phyloP scores from a whole-genome alignment of 1,140 invertebrate species.

The Pogonomyrmex barbatus region DNA sequence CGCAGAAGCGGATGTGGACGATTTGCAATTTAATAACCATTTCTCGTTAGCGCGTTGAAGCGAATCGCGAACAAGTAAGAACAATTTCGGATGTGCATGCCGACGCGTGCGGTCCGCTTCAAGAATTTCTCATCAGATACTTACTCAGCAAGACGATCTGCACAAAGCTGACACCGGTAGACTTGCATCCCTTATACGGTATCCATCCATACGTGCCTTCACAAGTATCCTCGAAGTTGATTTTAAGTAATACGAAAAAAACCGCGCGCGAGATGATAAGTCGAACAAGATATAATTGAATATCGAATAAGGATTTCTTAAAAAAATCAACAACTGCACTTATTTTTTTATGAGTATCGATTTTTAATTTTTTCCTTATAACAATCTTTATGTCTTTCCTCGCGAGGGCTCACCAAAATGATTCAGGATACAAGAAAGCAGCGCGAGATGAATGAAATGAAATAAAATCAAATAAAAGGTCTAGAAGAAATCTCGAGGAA shows the following conservation, averaged over 20 bases:
- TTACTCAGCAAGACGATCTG: constrained; percentile 57
- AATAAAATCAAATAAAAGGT: no score
- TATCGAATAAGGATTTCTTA: no score
- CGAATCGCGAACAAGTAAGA: constrained; percentile 5
- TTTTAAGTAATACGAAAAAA: no score
- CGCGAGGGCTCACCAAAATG: not conserved
- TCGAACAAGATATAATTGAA: no score
- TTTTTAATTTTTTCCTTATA: no score
- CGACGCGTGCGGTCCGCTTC: constrained; percentile 53
- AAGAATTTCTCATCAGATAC: constrained; percentile 43
- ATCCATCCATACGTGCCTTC: not conserved
- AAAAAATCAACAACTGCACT: no score
- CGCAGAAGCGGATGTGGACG: constrained; percentile 54
- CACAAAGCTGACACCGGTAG: constrained; percentile 35
- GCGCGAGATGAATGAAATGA: no score
- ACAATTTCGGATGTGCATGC: constrained; percentile 27
- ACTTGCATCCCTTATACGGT: constrained; percentile 59
- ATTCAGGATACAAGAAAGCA: not conserved
- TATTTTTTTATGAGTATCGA: no score
- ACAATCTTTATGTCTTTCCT: no score
- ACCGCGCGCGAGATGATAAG: no score
- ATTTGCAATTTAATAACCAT: constrained; percentile 59
- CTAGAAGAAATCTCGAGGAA: no score
- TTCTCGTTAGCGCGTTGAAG: constrained; percentile 30
- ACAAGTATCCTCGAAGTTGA: no score